A percentile compares a stretch with the other conserved stretches of the same genome.
Evolutionary conservation across 2,113 vertebrate genomes (phyloP).

Genomic region (Zeus faber): DNA sequence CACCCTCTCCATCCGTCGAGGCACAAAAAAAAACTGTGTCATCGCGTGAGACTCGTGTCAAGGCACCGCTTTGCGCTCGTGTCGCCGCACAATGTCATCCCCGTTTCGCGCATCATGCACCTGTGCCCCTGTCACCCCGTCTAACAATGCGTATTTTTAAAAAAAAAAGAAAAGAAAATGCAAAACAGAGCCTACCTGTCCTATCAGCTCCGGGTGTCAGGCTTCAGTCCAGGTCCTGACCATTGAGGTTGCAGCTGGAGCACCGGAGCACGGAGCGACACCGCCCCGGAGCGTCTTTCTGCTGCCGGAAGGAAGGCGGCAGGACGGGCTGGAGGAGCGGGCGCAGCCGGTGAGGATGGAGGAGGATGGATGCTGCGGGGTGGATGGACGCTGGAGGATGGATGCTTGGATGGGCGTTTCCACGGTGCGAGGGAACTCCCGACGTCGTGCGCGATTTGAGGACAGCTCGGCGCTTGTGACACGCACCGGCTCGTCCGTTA

Average conservation of each 20-base stretch:
- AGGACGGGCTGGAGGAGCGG: slow-evolving; percentile 49
- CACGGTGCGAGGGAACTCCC: slow-evolving; percentile 64
- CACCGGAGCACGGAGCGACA: slow-evolving; percentile 40
- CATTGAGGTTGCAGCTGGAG: slow-evolving; percentile 56
- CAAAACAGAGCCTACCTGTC: slow-evolving; percentile 54
- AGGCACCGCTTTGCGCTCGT: too few species aligned
- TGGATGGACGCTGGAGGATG: slow-evolving; percentile 14
- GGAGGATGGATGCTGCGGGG: slow-evolving; percentile 10
- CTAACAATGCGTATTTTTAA: not conserved
- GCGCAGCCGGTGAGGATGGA: slow-evolving; percentile 50
- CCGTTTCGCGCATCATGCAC: slow-evolving; percentile 38
- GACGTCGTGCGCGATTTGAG: slow-evolving; percentile 57
- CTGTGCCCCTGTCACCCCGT: slow-evolving; percentile 44
- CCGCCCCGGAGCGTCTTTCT: slow-evolving; percentile 54
- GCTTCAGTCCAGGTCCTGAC: slow-evolving; percentile 53
- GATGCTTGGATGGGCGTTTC: slow-evolving; percentile 60
- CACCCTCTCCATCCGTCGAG: slow-evolving; percentile 52
- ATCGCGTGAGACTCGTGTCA: too few species aligned
- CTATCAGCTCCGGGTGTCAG: slow-evolving; percentile 61
- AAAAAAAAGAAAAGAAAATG: slow-evolving; percentile 22
- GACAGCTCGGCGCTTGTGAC: slow-evolving; percentile 34
- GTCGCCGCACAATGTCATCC: not conserved
- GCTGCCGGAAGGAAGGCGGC: slow-evolving; percentile 43
- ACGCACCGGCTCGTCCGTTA: too few species aligned
- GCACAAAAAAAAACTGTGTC: too few species aligned